Evolutionary conservation across 2,888 invertebrate genomes (phyloP), one percentile per base, ranked within the genome.

Genomic region (Steinernema hermaphroditum): DNA sequence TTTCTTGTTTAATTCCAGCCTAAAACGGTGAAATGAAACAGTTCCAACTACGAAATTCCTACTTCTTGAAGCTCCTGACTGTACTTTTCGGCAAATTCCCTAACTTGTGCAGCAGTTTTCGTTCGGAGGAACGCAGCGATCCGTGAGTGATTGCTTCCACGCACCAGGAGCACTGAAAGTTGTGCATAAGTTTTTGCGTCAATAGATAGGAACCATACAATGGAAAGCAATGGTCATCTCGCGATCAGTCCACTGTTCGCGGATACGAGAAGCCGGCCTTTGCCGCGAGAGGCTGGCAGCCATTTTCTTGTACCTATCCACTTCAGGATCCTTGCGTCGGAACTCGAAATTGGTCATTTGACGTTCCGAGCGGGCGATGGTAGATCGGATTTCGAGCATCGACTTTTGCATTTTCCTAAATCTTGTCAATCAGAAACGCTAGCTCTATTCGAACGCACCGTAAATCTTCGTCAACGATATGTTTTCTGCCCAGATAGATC

Each of bases 151-250:
- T 62, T 27, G 32, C 32, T 34, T 1, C 34, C 62, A 32, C 32
- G 27, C 2, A 62, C 6, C 34, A 62, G 12, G 16, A 62, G 62
- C 27, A 29, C 50, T 50, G 50, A 9, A 50, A 50, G 19, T 4
- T 16, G 2, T 16, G 4, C 2, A 46, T 46, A 46, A 2, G 46
- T 14, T 43, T 43, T 14, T 8, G 8, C 14, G 9, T 43, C 9
- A 43, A 14, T 8, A 12, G 43, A 43, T 12, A 43, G 9, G 14
- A 14, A 14, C 9, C 50, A 12, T 50, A 50, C 50, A 22, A 32
- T 62, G 62, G 32, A 62, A 62, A 32, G 62, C 62, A n/a, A 62
- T 32, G 62, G 62, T 62, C 62, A 62, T 62, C 32, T 62, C 62
- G 32, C 62, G 62, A 16, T 62, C 32, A 1, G 62, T 62, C 62